Evolutionary conservation across 2,113 vertebrate genomes (phyloP).

Genomic region (Crocuta crocuta): DNA sequence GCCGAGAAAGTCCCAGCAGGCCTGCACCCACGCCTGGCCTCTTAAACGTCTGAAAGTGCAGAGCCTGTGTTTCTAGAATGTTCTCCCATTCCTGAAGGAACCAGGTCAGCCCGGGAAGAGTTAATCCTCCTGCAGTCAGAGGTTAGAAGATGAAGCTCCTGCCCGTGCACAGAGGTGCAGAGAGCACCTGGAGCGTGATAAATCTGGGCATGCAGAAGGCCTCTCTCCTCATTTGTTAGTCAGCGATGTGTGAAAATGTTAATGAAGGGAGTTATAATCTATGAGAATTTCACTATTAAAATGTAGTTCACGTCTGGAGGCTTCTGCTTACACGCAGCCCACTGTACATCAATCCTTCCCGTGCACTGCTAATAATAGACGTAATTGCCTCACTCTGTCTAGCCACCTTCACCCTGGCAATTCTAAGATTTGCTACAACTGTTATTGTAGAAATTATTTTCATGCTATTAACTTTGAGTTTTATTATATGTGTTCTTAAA

Average conservation of each 20-base stretch:
- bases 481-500: constrained; percentile 77
- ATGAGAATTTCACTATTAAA: constrained; percentile 93
- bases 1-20: not conserved
- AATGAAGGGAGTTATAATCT: constrained; percentile 97
- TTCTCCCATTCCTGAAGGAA: constrained; percentile 5
- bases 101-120: constrained; percentile 40
- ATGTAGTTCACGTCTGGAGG: constrained; percentile 92
- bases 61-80: constrained; percentile 4
- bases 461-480: constrained; percentile 83
- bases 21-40: not conserved
- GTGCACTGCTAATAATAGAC: constrained; percentile 91
- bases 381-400: constrained; percentile 90
- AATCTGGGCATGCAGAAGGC: constrained; percentile 91
- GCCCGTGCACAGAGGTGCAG: constrained; percentile 56
- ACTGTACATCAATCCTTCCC: constrained; percentile 92
- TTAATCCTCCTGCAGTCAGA: constrained; percentile 62
- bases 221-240: constrained; percentile 96
- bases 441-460: constrained; percentile 81
- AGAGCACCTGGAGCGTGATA: constrained; percentile 76
- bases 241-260: constrained; percentile 98
- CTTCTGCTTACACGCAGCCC: constrained; percentile 91
- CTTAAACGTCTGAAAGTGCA: not conserved
- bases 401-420: constrained; percentile 81
- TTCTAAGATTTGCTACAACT: constrained; percentile 81
- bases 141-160: constrained; percentile 79